A percentile compares a stretch with the other conserved stretches of the same genome.
Evolutionary conservation across 2,888 invertebrate genomes (phyloP).

Genomic region (Pristionchus mayeri): DNA sequence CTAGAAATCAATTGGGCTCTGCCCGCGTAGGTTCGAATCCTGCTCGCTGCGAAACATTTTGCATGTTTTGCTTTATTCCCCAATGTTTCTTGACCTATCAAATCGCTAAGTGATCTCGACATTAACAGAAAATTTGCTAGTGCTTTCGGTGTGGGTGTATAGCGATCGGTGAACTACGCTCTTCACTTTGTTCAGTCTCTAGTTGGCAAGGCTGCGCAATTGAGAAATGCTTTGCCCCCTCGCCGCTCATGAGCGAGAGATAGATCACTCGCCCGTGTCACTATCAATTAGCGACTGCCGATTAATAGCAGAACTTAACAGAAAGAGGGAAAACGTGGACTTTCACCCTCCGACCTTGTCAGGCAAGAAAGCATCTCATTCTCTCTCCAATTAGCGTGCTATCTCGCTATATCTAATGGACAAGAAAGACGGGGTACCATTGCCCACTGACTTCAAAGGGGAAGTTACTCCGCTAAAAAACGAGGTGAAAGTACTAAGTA

Average conservation of each 20-base stretch:
- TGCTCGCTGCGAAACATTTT: slow-evolving; percentile 51
- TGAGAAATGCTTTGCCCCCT: too few relatives aligned
- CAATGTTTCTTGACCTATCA: background rate
- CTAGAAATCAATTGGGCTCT: slow-evolving; percentile 57
- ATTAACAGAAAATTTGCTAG: background rate
- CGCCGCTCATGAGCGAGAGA: background rate
- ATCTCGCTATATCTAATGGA: too few relatives aligned
- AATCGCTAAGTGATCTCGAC: background rate
- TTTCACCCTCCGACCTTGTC: background rate
- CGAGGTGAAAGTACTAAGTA: too few relatives aligned
- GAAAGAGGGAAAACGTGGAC: background rate
- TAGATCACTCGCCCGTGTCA: background rate
- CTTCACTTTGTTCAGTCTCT: background rate
- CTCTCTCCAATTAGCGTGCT: background rate
- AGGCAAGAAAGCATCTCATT: background rate
- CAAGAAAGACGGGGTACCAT: too few relatives aligned
- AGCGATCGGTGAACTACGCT: background rate
- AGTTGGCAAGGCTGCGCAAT: background rate
- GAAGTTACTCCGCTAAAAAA: too few relatives aligned
- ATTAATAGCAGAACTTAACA: slow-evolving; percentile 53
- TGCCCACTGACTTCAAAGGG: too few relatives aligned
- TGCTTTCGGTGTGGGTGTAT: too few relatives aligned
- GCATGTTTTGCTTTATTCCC: background rate
- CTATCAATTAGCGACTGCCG: slow-evolving; percentile 9
- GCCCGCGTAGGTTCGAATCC: slow-evolving; percentile 58